These are phyloP conservation scores for honey bee (Apis mellifera) DNA, from an alignment of 1,140 invertebrate species.

Conservation along the genomic window Amel_HAv3.1 CM009939.2:1939001-1939500, in stretches of 20 bases:
- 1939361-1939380: too few species aligned
- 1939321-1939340: not conserved
- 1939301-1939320: not conserved
- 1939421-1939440: too few species aligned
- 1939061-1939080: not conserved
- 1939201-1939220: not conserved
- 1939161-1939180: not conserved
- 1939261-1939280: not conserved
- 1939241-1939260: not conserved
- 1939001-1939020: not conserved
- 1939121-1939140: not conserved
- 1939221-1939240: not conserved
- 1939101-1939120: slow-evolving; percentile 2
- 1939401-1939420: too few species aligned
- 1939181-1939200: not conserved
- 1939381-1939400: too few species aligned
- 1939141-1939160: not conserved
- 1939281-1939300: not conserved
- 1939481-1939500: too few species aligned
- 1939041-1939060: not conserved
- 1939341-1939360: too few species aligned
- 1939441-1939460: too few species aligned
- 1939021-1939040: slow-evolving; percentile 10
- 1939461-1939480: too few species aligned
- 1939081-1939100: not conserved